Conservation (phyloP, 2,113 vertebrate species). For the Recurvirostra avosetta region DNA sequence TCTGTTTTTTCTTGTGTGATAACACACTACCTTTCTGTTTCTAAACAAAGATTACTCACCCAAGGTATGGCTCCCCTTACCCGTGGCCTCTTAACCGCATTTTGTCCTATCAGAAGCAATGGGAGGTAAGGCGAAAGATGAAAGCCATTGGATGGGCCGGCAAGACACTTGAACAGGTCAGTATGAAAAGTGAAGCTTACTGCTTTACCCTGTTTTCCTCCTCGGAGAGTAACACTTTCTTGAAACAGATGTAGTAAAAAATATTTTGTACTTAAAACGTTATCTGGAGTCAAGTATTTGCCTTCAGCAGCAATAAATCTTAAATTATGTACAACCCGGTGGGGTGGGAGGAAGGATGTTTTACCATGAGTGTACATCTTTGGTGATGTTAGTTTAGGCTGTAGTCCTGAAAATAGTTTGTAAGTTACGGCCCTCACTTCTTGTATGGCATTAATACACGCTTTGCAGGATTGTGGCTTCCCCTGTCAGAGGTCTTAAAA, state of each 20-base stretch:
- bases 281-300: background rate
- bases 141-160: constrained; percentile 94
- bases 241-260: background rate
- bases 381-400: background rate
- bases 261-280: background rate
- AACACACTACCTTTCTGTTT: background rate
- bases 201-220: background rate
- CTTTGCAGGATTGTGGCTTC: background rate
- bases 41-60: constrained; percentile 75
- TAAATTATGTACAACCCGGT: background rate
- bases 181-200: background rate
- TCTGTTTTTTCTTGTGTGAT: background rate
- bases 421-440: background rate
- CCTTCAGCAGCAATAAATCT: background rate
- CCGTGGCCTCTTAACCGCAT: constrained; percentile 82
- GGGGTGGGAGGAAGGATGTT: background rate
- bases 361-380: background rate
- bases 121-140: constrained; percentile 95
- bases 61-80: constrained; percentile 81
- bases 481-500: background rate
- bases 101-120: constrained; percentile 94
- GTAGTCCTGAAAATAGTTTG: background rate
- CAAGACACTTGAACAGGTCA: constrained; percentile 89
- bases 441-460: background rate
- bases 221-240: background rate